phyloP scores from a whole-genome alignment of 2,888 invertebrate species.

The Eulithis prunata region DNA sequence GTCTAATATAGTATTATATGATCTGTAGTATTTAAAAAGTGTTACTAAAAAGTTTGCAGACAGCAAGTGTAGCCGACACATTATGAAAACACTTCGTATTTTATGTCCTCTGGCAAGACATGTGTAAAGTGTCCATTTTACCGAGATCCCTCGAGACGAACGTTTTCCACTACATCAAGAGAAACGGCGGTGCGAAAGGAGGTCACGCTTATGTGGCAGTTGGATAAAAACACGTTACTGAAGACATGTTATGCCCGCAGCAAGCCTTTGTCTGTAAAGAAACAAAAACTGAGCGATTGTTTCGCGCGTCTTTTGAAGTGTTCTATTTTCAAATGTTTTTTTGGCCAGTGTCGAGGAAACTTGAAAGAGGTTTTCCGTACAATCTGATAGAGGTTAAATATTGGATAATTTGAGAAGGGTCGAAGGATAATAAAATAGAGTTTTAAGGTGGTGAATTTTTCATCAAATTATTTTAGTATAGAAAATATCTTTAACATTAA shows the following conservation, averaged over 20 bases:
- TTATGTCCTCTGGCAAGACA: conserved; percentile 64
- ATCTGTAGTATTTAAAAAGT: too few species aligned
- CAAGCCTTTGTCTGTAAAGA: conserved; percentile 67
- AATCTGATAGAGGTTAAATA: conserved; percentile 36
- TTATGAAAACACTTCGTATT: conserved; percentile 66
- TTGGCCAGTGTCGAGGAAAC: conserved; percentile 42
- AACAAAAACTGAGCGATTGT: conserved; percentile 74
- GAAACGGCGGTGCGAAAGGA: conserved; percentile 39
- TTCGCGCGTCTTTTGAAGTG: conserved; percentile 61
- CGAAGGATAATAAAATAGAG: conserved; percentile 30
- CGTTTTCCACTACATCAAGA: conserved; percentile 41
- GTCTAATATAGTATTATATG: too few species aligned
- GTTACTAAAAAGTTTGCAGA: neutral
- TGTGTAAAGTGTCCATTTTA: conserved; percentile 65
- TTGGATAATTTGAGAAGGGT: conserved; percentile 37
- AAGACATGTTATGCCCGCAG: conserved; percentile 67
- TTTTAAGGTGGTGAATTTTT: conserved; percentile 28
- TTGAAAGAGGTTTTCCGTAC: conserved; percentile 29
- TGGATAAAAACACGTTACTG: conserved; percentile 59
- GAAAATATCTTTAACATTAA: neutral
- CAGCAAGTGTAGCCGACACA: conserved; percentile 8
- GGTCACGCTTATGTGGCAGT: conserved; percentile 57
- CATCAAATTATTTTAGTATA: conserved; percentile 22
- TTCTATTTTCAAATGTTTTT: conserved; percentile 47
- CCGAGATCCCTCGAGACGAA: conserved; percentile 46